phyloP scores from a whole-genome alignment of 2,888 invertebrate genomes.

The Falcaria lacertinaria region DNA sequence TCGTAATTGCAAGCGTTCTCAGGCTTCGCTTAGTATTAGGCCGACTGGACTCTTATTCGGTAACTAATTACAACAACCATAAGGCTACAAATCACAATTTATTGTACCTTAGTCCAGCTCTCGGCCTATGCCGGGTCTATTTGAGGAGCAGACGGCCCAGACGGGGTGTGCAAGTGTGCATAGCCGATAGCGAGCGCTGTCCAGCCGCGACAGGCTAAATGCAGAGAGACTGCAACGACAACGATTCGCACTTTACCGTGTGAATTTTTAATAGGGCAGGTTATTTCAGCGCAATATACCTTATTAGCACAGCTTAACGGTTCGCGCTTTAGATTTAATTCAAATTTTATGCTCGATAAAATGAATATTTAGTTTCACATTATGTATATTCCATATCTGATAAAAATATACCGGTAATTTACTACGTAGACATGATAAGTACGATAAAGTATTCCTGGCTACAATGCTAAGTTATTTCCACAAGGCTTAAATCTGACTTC shows the following conservation, averaged over 20 bases:
- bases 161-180: slow-evolving; percentile 28
- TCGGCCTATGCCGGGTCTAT: slow-evolving; percentile 42
- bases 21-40: too few relatives aligned
- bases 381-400: too few relatives aligned
- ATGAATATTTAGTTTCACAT: too few relatives aligned
- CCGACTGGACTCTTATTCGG: too few relatives aligned
- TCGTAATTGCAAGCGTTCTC: too few relatives aligned
- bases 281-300: slow-evolving; percentile 55
- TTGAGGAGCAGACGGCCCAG: slow-evolving; percentile 44
- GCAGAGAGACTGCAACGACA: slow-evolving; percentile 64
- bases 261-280: slow-evolving; percentile 67
- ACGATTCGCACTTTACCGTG: slow-evolving; percentile 67
- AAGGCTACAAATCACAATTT: too few relatives aligned
- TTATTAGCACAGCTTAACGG: slow-evolving; percentile 50
- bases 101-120: slow-evolving; percentile 19
- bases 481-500: too few relatives aligned
- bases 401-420: too few relatives aligned
- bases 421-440: too few relatives aligned
- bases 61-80: too few relatives aligned
- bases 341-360: not conserved
- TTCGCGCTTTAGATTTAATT: not conserved
- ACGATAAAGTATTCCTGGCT: too few relatives aligned
- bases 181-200: slow-evolving; percentile 34
- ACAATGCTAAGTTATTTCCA: too few relatives aligned
- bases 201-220: slow-evolving; percentile 56